Conservation (phyloP, 2,797 vertebrate species). For the Bradypodion pumilum region DNA sequence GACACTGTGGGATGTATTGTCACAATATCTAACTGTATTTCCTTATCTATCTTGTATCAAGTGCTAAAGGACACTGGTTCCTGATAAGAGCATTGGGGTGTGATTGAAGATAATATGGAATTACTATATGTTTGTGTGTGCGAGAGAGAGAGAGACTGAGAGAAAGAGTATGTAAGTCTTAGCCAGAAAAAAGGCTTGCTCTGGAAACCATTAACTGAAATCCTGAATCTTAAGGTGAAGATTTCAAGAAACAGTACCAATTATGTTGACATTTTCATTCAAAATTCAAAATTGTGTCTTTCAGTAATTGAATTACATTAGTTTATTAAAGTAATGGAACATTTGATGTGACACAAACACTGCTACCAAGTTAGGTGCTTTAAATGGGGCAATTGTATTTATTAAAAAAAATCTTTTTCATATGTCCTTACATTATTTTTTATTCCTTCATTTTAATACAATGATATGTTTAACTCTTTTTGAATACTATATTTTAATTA, state of each 20-base stretch:
- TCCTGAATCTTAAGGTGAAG: not conserved
- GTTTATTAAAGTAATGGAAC: no score
- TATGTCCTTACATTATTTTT: no score
- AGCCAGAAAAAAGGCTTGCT: not conserved
- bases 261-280: not conserved
- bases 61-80: conserved; percentile 22
- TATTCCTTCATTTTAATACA: no score
- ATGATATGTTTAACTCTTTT: no score
- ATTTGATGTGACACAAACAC: no score
- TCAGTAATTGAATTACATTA: no score
- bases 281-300: no score
- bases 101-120: conserved; percentile 39
- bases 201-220: not conserved
- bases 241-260: not conserved
- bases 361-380: no score
- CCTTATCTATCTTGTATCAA: conserved; percentile 41
- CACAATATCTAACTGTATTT: not conserved
- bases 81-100: conserved; percentile 46
- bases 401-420: no score
- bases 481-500: no score
- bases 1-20: not conserved
- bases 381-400: no score
- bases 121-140: not conserved
- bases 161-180: not conserved
- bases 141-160: not conserved